Conservation (phyloP, 2,797 vertebrate genomes). For the Capromys pilorides region DNA sequence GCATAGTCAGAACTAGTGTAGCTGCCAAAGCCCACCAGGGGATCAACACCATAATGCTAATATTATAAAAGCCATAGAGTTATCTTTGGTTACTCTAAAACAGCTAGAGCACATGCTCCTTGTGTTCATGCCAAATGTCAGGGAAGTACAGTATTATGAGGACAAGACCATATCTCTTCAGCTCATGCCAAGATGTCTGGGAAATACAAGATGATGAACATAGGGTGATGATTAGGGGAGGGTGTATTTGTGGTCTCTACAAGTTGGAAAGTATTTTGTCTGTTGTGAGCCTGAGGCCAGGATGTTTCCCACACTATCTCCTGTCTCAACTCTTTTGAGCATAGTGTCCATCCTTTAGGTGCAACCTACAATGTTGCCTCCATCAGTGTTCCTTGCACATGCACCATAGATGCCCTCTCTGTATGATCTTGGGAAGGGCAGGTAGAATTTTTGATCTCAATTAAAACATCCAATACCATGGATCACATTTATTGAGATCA, state of each 20-base stretch:
- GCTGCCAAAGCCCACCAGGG: background rate
- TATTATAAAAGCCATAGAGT: background rate
- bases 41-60: background rate
- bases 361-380: slow-evolving; percentile 94
- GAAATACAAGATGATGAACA: background rate
- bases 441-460: slow-evolving; percentile 98
- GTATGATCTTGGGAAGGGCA: slow-evolving; percentile 96
- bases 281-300: background rate
- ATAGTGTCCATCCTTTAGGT: slow-evolving; percentile 92
- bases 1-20: background rate
- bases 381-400: slow-evolving; percentile 96
- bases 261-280: background rate
- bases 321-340: slow-evolving; percentile 83
- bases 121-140: background rate
- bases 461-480: slow-evolving; percentile 96
- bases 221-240: background rate
- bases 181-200: background rate
- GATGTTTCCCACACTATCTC: background rate
- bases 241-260: background rate
- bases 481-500: slow-evolving; percentile 85
- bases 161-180: background rate
- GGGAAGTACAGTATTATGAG: background rate
- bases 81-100: background rate
- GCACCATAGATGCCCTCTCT: slow-evolving; percentile 98
- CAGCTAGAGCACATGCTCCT: background rate